Percentiles rank a stretch among this genome's conserved stretches.
Conservation (phyloP, 30 jellyfish, hydroid and myxozoan genomes). For the Rhopilema esculentum region DNA sequence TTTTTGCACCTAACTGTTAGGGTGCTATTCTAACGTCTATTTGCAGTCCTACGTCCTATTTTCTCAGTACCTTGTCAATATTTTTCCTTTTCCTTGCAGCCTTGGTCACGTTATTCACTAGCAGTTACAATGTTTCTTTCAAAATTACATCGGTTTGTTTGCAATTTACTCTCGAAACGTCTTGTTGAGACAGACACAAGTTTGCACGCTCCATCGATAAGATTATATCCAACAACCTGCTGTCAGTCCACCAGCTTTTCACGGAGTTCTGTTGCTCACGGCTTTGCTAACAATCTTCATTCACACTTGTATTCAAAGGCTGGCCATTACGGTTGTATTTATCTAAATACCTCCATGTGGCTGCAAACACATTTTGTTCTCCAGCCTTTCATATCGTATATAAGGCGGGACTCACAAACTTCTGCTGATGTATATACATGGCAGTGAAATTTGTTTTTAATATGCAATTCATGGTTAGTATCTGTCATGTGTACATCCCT, state of each 20-base stretch:
- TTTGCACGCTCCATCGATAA: background rate
- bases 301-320: background rate
- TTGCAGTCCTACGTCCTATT: too few relatives aligned
- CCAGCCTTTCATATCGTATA: background rate
- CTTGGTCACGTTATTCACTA: background rate
- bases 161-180: background rate
- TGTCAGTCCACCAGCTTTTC: background rate
- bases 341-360: constrained; percentile 3
- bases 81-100: too few relatives aligned
- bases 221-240: background rate
- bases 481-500: background rate
- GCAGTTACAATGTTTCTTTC: background rate
- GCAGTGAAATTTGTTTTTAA: background rate
- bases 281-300: background rate
- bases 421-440: background rate
- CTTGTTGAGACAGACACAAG: background rate
- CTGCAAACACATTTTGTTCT: background rate
- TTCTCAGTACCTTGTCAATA: background rate
- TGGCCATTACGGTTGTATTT: background rate
- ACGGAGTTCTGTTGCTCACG: background rate
- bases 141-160: background rate
- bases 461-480: background rate
- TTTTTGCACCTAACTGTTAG: too few relatives aligned
- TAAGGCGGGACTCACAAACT: background rate
- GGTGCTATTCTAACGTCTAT: too few relatives aligned